Evolutionary conservation across 2,888 invertebrate genomes (phyloP).

Genomic region (Alviniconcha strummeri): DNA sequence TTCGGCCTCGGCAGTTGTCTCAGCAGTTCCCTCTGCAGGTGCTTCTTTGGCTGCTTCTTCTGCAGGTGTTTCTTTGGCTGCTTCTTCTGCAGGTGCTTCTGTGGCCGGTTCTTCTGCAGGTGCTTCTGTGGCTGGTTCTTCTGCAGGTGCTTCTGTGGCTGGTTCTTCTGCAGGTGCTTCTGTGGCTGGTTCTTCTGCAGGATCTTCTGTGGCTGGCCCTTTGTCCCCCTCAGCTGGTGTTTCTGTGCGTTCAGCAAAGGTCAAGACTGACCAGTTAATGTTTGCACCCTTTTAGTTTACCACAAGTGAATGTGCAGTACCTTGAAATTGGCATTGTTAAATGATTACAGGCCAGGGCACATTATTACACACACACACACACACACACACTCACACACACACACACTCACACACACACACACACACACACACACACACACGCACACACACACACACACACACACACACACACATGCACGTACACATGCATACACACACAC

Average conservation of each 20-base stretch:
- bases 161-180: constrained; percentile 2
- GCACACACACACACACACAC: not conserved
- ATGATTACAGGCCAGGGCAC: not conserved
- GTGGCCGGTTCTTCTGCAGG: not conserved
- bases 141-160: not conserved
- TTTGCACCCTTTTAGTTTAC: no score
- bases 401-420: not conserved
- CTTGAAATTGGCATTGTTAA: no score
- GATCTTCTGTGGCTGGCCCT: not conserved
- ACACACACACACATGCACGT: not conserved
- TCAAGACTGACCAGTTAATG: no score
- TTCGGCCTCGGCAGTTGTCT: not conserved
- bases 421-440: not conserved
- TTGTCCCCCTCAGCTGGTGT: not conserved
- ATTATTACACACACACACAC: not conserved
- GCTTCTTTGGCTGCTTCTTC: not conserved
- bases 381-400: not conserved
- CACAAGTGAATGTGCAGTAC: no score
- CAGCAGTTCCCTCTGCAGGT: not conserved
- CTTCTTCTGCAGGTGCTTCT: not conserved
- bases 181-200: not conserved
- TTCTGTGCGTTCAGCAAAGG: not conserved
- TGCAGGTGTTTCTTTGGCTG: not conserved
- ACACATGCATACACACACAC: not conserved
- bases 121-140: not conserved